phyloP scores from a whole-genome alignment of 2,888 invertebrate species.

The Apocheima hispidaria region DNA sequence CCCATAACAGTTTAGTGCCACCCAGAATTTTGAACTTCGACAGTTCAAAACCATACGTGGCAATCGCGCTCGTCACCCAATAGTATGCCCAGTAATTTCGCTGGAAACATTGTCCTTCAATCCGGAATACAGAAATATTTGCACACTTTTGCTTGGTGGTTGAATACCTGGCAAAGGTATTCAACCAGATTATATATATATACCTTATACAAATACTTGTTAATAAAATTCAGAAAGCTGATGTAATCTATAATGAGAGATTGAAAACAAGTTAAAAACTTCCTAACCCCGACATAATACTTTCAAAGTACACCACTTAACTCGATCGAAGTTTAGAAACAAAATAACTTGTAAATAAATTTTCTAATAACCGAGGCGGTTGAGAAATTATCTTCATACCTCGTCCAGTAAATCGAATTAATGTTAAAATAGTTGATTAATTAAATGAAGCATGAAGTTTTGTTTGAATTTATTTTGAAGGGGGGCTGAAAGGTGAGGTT shows the following conservation, averaged over 20 bases:
- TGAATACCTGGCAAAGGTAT: no score
- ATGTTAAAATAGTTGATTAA: constrained; percentile 34
- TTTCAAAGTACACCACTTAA: constrained; percentile 15
- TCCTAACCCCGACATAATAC: constrained; percentile 2
- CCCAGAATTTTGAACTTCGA: no score
- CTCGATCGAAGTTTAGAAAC: constrained; percentile 1
- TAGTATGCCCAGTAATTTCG: no score
- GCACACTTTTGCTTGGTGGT: no score
- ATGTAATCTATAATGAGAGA: not conserved
- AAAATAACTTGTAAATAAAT: constrained; percentile 17
- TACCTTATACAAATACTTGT: no score
- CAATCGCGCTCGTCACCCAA: no score
- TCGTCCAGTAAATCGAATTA: constrained; percentile 38
- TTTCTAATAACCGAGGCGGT: constrained; percentile 16
- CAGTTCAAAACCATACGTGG: no score
- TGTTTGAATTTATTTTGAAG: not conserved
- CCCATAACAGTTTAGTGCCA: no score
- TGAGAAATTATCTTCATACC: constrained; percentile 12
- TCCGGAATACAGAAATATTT: no score
- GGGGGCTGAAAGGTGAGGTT: constrained; percentile 14
- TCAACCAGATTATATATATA: no score
- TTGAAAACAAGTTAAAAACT: not conserved
- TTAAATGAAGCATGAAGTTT: constrained; percentile 37
- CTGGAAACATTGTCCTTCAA: no score
- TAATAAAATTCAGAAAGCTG: no score